These are phyloP conservation scores for Drosophila biarmipes DNA, from an alignment of 1,140 invertebrate genomes.

Conservation along the genomic window DNA sequence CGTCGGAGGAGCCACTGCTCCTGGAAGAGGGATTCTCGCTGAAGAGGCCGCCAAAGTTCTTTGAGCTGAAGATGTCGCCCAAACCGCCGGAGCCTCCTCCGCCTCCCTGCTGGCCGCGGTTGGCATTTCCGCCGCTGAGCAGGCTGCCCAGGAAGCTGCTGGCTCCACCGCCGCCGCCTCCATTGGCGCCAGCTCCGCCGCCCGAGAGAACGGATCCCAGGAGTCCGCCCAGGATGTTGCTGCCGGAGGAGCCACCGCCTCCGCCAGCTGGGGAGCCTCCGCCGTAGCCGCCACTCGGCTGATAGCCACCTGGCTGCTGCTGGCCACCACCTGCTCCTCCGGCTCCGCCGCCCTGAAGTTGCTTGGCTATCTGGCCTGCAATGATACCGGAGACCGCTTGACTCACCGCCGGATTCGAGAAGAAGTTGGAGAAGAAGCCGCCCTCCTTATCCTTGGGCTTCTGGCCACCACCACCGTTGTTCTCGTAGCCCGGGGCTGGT, in stretches of 20 bases:
- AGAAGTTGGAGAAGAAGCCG: slow-evolving; percentile 81
- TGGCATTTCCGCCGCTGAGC: slow-evolving; percentile 53
- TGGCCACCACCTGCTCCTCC: slow-evolving; percentile 39
- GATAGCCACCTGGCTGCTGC: slow-evolving; percentile 58
- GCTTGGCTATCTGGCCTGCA: slow-evolving; percentile 81
- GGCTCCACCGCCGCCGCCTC: slow-evolving; percentile 47
- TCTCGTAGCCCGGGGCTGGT: slow-evolving; percentile 65
- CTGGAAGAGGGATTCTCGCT: slow-evolving; percentile 73
- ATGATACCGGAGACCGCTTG: slow-evolving; percentile 82
- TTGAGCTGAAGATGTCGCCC: slow-evolving; percentile 72
- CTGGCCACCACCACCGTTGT: slow-evolving; percentile 55
- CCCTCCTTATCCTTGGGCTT: slow-evolving; percentile 81
- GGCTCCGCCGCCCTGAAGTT: slow-evolving; percentile 67
- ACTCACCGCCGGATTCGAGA: slow-evolving; percentile 81
- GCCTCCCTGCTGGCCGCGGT: slow-evolving; percentile 37
- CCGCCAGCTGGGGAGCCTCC: slow-evolving; percentile 35
- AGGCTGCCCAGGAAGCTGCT: slow-evolving; percentile 70
- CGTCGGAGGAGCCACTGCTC: slow-evolving; percentile 25
- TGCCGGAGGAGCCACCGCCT: slow-evolving; percentile 43
- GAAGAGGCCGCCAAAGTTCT: slow-evolving; percentile 78
- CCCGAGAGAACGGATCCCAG: slow-evolving; percentile 67
- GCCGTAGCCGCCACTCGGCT: slow-evolving; percentile 74
- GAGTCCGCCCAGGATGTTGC: slow-evolving; percentile 65
- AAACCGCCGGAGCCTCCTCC: slow-evolving; percentile 52
- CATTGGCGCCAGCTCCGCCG: slow-evolving; percentile 37